A percentile compares a stretch with the other conserved stretches of the same genome.
Evolutionary conservation across 2,797 vertebrate genomes (phyloP).

Genomic region (Morelia viridis): DNA sequence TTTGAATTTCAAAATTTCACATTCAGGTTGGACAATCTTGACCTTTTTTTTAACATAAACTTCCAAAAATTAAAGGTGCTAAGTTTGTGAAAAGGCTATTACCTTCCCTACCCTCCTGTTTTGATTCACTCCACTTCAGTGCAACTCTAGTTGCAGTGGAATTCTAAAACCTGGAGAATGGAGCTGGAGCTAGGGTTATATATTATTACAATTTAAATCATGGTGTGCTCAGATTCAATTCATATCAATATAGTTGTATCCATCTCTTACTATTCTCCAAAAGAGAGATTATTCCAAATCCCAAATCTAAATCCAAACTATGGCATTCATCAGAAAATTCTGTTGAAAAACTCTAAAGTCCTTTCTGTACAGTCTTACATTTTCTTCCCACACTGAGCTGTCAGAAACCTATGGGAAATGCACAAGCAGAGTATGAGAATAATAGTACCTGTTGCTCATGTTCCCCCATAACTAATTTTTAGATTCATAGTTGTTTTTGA

Average conservation of each 20-base stretch:
- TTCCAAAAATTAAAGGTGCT: not conserved
- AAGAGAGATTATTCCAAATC: not conserved
- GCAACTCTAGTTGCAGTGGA: no score
- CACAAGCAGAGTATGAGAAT: not conserved
- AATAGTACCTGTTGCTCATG: not conserved
- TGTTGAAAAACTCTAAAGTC: not conserved
- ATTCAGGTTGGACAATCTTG: not conserved
- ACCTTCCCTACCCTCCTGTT: not conserved
- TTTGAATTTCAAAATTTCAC: not conserved
- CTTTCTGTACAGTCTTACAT: not conserved
- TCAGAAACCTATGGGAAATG: not conserved
- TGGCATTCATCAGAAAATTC: not conserved
- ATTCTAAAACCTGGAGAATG: not conserved
- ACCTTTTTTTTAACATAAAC: not conserved
- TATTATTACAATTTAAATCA: not conserved
- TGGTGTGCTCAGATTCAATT: not conserved
- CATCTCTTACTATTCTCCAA: not conserved
- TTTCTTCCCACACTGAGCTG: not conserved
- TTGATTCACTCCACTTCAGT: not conserved
- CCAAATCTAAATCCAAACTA: not conserved
- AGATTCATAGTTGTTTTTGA: not conserved
- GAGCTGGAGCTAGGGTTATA: not conserved
- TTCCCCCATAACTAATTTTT: not conserved
- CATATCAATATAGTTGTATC: not conserved
- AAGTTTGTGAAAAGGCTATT: not conserved